phyloP scores from a whole-genome alignment of 1,140 invertebrate genomes.

The Tigriopus japonicus region DNA sequence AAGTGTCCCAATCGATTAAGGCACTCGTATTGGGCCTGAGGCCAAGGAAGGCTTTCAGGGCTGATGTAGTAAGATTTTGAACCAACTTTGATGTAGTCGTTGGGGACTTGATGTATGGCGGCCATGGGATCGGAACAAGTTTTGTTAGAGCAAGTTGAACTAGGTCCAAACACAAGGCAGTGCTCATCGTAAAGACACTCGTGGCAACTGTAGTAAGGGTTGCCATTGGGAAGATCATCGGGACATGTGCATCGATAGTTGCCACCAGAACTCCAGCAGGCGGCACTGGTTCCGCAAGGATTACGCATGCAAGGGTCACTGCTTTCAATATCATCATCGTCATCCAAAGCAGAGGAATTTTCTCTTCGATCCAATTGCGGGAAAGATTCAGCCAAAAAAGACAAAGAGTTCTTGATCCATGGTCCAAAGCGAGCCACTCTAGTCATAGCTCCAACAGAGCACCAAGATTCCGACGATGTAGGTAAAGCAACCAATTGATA shows the following conservation, averaged over 20 bases:
- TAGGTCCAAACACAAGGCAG: neutral
- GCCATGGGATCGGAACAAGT: neutral
- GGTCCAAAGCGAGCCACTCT: neutral
- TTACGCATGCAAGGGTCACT: neutral
- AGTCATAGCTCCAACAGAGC: constrained; percentile 1
- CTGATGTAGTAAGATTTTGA: neutral
- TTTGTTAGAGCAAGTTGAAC: neutral
- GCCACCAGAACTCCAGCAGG: constrained; percentile 1
- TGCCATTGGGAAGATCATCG: constrained; percentile 1
- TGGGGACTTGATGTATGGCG: neutral
- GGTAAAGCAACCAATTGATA: neutral
- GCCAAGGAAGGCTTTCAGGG: constrained; percentile 1
- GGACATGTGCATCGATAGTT: constrained; percentile 5
- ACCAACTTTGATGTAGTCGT: constrained; percentile 1
- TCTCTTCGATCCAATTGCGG: neutral
- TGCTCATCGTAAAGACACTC: constrained; percentile 9
- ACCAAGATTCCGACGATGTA: neutral
- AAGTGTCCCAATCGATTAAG: neutral
- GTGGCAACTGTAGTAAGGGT: constrained; percentile 7
- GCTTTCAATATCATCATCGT: neutral
- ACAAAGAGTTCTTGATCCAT: neutral
- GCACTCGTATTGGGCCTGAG: constrained; percentile 13
- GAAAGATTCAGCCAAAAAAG: neutral
- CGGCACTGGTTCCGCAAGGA: neutral
- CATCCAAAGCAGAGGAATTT: neutral